Base-by-base conservation (phyloP, 2,113 vertebrate species). In the Butastur rufipennis region DNA sequence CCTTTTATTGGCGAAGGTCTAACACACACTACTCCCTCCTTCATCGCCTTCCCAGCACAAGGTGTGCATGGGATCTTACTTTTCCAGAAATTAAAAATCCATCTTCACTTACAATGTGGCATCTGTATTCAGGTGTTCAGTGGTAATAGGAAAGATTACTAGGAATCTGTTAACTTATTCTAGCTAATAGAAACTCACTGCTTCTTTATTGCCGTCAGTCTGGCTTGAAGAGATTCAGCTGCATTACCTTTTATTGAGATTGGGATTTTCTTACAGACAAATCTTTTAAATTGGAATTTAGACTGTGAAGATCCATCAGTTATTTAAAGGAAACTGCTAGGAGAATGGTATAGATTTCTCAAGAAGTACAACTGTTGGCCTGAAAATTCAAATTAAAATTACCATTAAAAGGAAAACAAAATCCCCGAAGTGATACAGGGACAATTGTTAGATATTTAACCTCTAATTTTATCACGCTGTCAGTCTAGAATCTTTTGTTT, bases 201-300 rank as follows among this genome's bases (percentile, higher is more conserved):
- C 82, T 88, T 9, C 83, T 93, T 93, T 53, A 56, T 83, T 94
- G 93, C 86, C 53, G 6, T 87, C 89, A 50, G 78, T 27, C 55
- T 68, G 93, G 80, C 86, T 86, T 16, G 4, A 63, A 77, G 80
- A 91, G 79, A 86, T 91, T 73, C 8, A 1, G 75, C 86, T 84
- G 82, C 73, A 45, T 87, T 95, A 70, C 65, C 25, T 93, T 88
- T 83, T 91, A 77, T 81, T 85, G 93, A 87, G 80, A 81, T 25
- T 62, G 80, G 83, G 82, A 88, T 95, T 95, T 94, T 75, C 92
- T 71, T 72, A 71, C 82, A 77, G 93, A 92, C 86, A 94, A 93
- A 91, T 90, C 75, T 96, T 86, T 91, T 92, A 88, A 95, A 96
- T 95, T 65, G 83, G 82, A 96, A 52, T 93, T 93, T 88, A 91